phyloP scores from a whole-genome alignment of 2,113 vertebrate species.

The Cettia cetti region DNA sequence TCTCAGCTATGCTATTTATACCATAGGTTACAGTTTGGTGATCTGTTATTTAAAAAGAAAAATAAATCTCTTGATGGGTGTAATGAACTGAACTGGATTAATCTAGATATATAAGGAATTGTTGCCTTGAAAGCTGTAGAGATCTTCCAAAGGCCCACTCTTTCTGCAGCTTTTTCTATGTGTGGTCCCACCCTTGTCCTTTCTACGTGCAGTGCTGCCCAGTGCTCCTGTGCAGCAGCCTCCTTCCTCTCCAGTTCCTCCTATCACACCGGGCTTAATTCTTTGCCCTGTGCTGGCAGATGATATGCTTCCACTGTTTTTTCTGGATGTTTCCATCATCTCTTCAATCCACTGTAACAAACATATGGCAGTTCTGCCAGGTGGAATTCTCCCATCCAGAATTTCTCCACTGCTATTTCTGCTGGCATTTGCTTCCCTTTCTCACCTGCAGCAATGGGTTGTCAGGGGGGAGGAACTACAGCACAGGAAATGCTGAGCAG shows the following conservation, averaged over 20 bases:
- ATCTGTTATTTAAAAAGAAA: neutral
- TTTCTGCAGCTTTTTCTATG: neutral
- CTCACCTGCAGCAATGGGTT: neutral
- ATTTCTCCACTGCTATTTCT: neutral
- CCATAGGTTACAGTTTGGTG: neutral
- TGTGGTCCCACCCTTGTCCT: neutral
- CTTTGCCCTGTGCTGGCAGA: neutral
- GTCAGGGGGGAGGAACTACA: neutral
- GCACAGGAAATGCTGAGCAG: neutral
- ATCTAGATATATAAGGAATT: neutral
- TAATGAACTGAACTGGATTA: neutral
- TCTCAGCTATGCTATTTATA: neutral
- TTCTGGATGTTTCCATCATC: neutral
- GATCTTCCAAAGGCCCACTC: accelerated
- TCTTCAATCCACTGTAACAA: neutral
- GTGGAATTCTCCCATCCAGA: neutral
- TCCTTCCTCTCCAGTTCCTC: neutral
- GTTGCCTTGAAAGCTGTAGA: neutral
- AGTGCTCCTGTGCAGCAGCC: neutral
- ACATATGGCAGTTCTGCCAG: neutral
- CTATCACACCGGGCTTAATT: neutral
- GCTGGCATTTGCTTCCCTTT: neutral
- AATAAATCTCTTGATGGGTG: neutral
- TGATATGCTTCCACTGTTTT: neutral
- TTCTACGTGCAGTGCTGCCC: neutral